A percentile compares a stretch with the other conserved stretches of the same genome.
These are phyloP conservation scores for Amblyraja radiata DNA, from an alignment of 2,797 vertebrate genomes.

Conservation along the genomic window DNA sequence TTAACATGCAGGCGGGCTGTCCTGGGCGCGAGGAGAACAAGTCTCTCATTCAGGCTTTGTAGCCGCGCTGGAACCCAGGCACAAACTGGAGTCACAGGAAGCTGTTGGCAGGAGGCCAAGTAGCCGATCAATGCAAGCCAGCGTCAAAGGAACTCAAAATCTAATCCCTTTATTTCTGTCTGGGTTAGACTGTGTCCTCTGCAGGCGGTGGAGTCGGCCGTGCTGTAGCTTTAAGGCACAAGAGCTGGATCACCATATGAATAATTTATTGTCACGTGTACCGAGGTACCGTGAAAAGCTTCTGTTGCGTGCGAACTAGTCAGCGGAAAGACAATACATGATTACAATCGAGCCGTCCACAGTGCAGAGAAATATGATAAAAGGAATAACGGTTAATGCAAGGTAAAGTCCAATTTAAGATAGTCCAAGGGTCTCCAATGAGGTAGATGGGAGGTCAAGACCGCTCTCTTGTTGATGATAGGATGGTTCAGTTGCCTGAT, in stretches of 20 bases:
- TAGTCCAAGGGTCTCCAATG: no score
- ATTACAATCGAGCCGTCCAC: no score
- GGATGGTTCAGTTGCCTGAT: no score
- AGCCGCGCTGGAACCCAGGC: constrained; percentile 48
- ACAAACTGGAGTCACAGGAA: constrained; percentile 49
- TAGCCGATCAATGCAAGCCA: constrained; percentile 60
- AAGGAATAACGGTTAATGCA: constrained; percentile 23
- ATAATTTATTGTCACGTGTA: no score
- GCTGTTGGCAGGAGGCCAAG: constrained; percentile 56
- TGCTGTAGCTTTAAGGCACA: constrained; percentile 7
- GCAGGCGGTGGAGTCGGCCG: constrained; percentile 44
- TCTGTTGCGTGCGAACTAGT: no score
- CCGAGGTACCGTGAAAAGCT: no score
- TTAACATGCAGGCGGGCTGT: constrained; percentile 52
- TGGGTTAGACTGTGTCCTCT: constrained; percentile 42
- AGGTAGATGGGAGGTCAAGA: no score
- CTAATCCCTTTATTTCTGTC: constrained; percentile 47
- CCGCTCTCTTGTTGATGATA: no score
- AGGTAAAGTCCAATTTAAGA: no score
- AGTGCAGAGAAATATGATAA: no score
- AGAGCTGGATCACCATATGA: no score
- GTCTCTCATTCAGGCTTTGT: constrained; percentile 49
- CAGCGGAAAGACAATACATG: no score
- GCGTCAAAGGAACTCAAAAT: constrained; percentile 57
- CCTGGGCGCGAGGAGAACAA: constrained; percentile 60